A percentile compares a stretch with the other conserved stretches of the same genome.
phyloP scores from a whole-genome alignment of 2,797 vertebrate species.

The Pipistrellus nathusii region DNA sequence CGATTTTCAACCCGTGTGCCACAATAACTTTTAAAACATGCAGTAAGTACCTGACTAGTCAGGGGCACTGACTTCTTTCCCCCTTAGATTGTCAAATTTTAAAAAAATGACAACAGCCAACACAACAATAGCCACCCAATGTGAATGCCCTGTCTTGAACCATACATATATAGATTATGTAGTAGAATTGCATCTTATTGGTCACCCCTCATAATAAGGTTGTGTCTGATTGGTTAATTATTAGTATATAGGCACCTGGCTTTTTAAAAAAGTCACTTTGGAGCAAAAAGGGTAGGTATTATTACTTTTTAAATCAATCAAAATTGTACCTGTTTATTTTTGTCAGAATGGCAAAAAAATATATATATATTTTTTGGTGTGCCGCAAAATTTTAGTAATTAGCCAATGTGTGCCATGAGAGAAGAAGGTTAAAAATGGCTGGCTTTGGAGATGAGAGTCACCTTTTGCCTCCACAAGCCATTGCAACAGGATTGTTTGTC shows the following conservation, averaged over 20 bases:
- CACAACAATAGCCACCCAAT: neutral
- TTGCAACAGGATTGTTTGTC: neutral
- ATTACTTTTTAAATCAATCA: neutral
- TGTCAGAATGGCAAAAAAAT: neutral
- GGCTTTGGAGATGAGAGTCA: neutral
- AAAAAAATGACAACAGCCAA: neutral
- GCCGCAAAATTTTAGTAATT: neutral
- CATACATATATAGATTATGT: neutral
- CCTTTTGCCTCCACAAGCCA: neutral
- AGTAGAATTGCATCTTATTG: neutral
- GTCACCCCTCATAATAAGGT: neutral
- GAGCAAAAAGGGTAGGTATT: neutral
- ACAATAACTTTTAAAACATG: neutral
- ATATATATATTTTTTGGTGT: neutral
- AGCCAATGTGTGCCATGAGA: neutral
- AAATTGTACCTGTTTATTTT: neutral
- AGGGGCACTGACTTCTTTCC: neutral
- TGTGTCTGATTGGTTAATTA: neutral
- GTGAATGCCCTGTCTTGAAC: neutral
- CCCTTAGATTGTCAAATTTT: neutral
- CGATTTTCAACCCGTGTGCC: neutral
- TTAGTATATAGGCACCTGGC: neutral
- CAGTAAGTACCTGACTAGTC: neutral
- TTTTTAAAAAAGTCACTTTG: neutral
- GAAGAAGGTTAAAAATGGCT: neutral